These are phyloP conservation scores for Borostomias antarcticus DNA, from an alignment of 2,797 vertebrate species.

Conservation along the genomic window DNA sequence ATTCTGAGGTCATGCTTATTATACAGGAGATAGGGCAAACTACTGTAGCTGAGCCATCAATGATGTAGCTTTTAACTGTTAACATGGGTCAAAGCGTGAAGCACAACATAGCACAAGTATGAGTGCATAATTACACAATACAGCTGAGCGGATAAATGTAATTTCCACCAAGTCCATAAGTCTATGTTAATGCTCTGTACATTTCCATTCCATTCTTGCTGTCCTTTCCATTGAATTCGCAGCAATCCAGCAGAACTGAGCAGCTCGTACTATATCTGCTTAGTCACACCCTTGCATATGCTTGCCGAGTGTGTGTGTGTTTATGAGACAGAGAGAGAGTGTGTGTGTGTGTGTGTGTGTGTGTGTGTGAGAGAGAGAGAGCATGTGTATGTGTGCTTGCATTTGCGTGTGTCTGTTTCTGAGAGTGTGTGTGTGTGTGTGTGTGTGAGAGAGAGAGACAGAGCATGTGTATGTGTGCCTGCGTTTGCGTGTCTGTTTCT, in stretches of 20 bases:
- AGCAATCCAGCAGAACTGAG: constrained; percentile 1
- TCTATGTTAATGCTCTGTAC: background rate
- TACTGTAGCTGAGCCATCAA: background rate
- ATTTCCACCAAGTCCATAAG: background rate
- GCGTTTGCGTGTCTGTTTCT: background rate
- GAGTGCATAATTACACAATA: background rate
- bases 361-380: too few species aligned
- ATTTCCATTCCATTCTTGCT: background rate
- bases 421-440: background rate
- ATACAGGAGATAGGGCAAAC: too few species aligned
- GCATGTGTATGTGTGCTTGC: background rate
- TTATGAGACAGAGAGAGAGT: too few species aligned
- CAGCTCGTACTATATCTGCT: constrained; percentile 14
- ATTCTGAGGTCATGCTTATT: too few species aligned
- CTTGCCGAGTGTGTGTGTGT: too few species aligned
- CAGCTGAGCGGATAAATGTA: background rate
- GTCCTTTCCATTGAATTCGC: background rate
- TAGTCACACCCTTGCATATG: background rate
- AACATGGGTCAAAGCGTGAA: background rate
- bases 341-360: background rate
- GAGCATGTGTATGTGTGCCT: background rate
- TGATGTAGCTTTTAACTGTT: background rate
- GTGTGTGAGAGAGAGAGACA: background rate
- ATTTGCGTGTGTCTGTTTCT: background rate
- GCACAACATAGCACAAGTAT: background rate